Percentiles rank a stretch among this genome's conserved stretches.
Evolutionary conservation across 1,140 invertebrate genomes (phyloP).

Genomic region (Philotrypesis tridentata): DNA sequence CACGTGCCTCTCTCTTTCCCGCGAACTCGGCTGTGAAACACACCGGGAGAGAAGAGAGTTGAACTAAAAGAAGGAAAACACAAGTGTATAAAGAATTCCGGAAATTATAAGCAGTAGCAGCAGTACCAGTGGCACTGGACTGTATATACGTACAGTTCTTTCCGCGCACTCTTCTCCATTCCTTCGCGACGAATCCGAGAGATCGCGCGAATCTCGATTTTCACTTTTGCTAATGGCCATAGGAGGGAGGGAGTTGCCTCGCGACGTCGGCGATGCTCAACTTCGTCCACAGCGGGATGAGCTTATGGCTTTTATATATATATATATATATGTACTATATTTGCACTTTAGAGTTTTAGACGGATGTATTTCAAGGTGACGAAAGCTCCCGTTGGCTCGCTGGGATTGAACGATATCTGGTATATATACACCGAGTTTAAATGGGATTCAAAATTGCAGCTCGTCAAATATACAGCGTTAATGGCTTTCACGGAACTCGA

Average conservation of each 20-base stretch:
- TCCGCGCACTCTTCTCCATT: neutral
- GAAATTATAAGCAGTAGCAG: conserved; percentile 14
- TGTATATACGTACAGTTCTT: neutral
- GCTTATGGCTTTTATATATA: too few relatives aligned
- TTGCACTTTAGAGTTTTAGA: too few relatives aligned
- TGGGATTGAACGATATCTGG: too few relatives aligned
- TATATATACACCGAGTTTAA: too few relatives aligned
- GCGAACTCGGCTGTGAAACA: neutral
- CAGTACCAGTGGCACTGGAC: too few relatives aligned
- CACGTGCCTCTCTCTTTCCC: neutral
- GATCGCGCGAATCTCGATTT: conserved; percentile 43
- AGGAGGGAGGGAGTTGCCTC: neutral
- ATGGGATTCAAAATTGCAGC: too few relatives aligned
- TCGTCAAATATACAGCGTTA: too few relatives aligned
- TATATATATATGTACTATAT: too few relatives aligned
- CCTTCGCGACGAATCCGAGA: conserved; percentile 25
- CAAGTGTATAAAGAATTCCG: neutral
- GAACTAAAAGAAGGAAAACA: neutral
- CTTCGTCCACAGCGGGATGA: neutral
- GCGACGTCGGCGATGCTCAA: neutral
- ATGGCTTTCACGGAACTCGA: too few relatives aligned
- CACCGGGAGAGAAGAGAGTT: neutral
- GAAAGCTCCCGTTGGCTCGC: neutral
- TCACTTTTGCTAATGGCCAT: conserved; percentile 56
- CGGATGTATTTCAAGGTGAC: neutral